phyloP scores from a whole-genome alignment of 64 coral and sea anemone genomes.

The Pocillopora verrucosa region DNA sequence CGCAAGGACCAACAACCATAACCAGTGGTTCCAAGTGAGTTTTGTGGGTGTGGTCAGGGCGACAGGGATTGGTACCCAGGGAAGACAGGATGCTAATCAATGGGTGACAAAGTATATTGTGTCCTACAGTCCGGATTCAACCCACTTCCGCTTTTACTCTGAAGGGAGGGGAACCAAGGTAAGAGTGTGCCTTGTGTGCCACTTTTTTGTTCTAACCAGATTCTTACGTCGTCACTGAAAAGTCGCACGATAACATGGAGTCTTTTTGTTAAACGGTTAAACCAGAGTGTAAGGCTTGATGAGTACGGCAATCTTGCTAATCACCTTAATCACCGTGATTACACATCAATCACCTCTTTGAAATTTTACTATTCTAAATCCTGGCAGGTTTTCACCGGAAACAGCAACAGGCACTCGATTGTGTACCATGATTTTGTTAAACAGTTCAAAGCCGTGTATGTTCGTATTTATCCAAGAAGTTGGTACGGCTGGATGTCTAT shows the following conservation, averaged over 20 bases:
- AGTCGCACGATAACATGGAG: too few species aligned
- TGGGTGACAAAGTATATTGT: slow-evolving; percentile 49
- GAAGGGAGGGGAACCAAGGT: slow-evolving; percentile 29
- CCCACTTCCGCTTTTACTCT: slow-evolving; percentile 24
- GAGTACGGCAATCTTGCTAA: too few species aligned
- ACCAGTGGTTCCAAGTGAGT: slow-evolving; percentile 46
- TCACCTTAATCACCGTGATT: too few species aligned
- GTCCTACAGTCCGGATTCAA: slow-evolving; percentile 21
- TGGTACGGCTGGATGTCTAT: slow-evolving; percentile 48
- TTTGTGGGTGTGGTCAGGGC: slow-evolving; percentile 29
- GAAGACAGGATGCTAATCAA: slow-evolving; percentile 42
- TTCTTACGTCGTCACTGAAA: too few species aligned
- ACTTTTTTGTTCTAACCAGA: too few species aligned
- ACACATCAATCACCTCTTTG: not conserved
- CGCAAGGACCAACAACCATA: slow-evolving; percentile 13
- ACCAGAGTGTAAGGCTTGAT: too few species aligned
- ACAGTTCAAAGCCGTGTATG: slow-evolving; percentile 23
- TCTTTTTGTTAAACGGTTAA: too few species aligned
- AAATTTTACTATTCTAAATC: not conserved
- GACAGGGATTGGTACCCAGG: slow-evolving; percentile 54
- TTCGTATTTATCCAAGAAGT: slow-evolving; percentile 27
- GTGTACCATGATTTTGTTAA: slow-evolving; percentile 32
- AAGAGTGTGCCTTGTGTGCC: not conserved
- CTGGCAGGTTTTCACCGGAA: slow-evolving; percentile 41
- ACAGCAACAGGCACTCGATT: slow-evolving; percentile 47